Evolutionary conservation across 2,797 vertebrate genomes (phyloP).

Genomic region (Malurus leucopterus): DNA sequence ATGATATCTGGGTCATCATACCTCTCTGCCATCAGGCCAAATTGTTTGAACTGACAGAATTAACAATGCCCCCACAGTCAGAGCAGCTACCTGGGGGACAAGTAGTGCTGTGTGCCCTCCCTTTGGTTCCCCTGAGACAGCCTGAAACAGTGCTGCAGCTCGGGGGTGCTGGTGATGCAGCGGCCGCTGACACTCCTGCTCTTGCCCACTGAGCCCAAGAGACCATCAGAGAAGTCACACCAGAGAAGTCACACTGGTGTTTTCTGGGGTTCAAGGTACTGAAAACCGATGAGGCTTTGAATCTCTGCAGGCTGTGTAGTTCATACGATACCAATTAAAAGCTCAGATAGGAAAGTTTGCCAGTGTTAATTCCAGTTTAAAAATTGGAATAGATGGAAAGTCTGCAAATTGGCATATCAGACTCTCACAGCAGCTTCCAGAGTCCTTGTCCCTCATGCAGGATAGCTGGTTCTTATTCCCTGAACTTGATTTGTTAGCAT

Average conservation of each 20-base stretch:
- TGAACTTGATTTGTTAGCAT: constrained; percentile 25
- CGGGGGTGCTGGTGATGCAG: fast-evolving
- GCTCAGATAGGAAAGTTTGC: neutral
- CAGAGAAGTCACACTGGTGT: neutral
- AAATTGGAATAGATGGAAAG: neutral
- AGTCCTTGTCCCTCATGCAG: neutral
- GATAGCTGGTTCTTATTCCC: neutral
- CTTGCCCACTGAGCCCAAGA: fast-evolving
- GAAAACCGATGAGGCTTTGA: neutral
- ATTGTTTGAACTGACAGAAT: neutral
- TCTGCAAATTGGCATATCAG: neutral
- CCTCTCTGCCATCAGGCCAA: neutral
- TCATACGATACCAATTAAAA: neutral
- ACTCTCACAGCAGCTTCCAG: neutral
- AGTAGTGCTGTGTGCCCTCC: neutral
- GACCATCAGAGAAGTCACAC: fast-evolving
- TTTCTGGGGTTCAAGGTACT: neutral
- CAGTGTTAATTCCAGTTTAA: neutral
- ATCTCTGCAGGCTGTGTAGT: neutral
- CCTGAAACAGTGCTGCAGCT: fast-evolving
- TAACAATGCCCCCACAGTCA: neutral
- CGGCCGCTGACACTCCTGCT: fast-evolving
- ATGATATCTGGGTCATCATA: neutral
- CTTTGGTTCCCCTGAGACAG: neutral
- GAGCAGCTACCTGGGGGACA: neutral